Base-by-base conservation (phyloP, 2,113 vertebrate genomes). In the Macquaria ambigua region DNA sequence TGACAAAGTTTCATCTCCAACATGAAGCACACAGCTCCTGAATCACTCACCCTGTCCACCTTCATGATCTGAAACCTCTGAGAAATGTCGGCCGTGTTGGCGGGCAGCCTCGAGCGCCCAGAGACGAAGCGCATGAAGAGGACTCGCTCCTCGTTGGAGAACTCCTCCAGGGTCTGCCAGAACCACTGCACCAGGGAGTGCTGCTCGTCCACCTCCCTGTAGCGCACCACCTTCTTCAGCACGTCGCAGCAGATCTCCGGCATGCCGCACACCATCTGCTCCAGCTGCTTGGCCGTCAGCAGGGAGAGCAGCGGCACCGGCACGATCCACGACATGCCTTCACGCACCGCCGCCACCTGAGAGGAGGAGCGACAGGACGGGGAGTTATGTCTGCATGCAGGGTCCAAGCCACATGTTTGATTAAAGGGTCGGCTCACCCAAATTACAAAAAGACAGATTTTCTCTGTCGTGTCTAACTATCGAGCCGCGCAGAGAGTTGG, bases 41-140 rank as follows among this genome's bases (percentile, higher is more conserved):
- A 20, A 12, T 1, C 1, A 80, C 96, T 95, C 86, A 96, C 96
- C 92, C 96, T 74, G 90, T 97, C 96, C 79, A 97, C 96, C 93
- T 96, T 97, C 93, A 97, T 96, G 92, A 97, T 96, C 94, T 97
- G 96, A 48, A 97, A 96, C 86, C 96, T 94, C 88, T 97, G 96
- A 0, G 95, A 95, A 90, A 97, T 96, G 93, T 97, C 96, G 14
- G 96, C 96, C 0, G 96, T 96, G 93, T 97, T 96, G 82, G 96
- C 96, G 1, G 96, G 96, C 15, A 97, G 93, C 73, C 96, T 75
- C 5, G 96, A 97, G 63, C 96, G 94, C 0, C 96, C 96, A 0
- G 96, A 97, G 7, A 97, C 96, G 63, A 97, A 97, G 84, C 96
- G 96, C 95, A 97, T 95, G 91, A 96, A 97, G 55, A 97, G 94